Evolutionary conservation across 2,113 vertebrate species (phyloP), one percentile per base, ranked within the genome.

Genomic region (Clarias gariepinus): DNA sequence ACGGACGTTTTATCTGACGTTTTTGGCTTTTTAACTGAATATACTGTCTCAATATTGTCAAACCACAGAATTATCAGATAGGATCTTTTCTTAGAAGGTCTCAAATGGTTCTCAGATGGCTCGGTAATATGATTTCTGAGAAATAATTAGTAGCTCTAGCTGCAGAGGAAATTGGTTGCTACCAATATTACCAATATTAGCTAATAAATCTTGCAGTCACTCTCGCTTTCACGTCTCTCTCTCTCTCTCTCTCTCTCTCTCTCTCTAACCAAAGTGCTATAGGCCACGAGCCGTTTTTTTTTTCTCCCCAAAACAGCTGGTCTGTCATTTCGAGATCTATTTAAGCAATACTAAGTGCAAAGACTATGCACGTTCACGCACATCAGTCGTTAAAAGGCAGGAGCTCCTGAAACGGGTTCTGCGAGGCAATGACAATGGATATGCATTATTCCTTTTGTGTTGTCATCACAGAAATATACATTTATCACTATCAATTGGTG

Each of bases 261-360:
- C 33, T 78, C 47, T 58, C 15, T 83, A 82, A 87, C 68, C 85
- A 25, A 41, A 60, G 21, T 82, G 53, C 71, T 76, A 36, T 28
- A 63, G 80, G 47, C 64, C 19, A 30, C 41, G 69, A 68, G 81
- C 11, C 23, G 18, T 68, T 77, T 47, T 47, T 47, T 47, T 47
- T 47, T 47, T 57, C 19, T 21, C 77, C 69, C 85, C 66, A 78
- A 55, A 74, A 33, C 71, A 55, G 30, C 53, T 41, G 23, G 13
- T 81, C 36, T 58, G 30, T 63, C 58, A 69, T 79, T 86, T 57
- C 18, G 21, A 74, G 21, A 52, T 19, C 58, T 1, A 74, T 90
- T 85, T 88, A 79, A 86, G 87, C 88, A 91, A 71, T 87, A 89
- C 86, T 81, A 64, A 90, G 89, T 90, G 84, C 84, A 87, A 60